These are phyloP conservation scores for Drosophila fungiperda DNA, from an alignment of 2,888 invertebrate species.

Conservation along the genomic window DNA sequence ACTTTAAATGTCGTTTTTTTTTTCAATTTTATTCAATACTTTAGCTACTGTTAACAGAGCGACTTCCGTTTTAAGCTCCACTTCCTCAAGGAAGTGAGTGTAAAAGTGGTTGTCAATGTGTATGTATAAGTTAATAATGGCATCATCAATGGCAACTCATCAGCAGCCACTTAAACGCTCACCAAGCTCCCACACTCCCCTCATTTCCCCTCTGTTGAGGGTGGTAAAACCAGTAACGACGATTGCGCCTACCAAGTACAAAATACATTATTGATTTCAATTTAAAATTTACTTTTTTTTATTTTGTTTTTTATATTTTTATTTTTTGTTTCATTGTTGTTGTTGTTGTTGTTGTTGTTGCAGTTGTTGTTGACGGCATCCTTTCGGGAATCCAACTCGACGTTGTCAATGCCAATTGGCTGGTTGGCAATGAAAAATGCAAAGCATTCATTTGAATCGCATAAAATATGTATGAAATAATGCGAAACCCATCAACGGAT, in stretches of 20 bases:
- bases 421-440: constrained; percentile 66
- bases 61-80: neutral
- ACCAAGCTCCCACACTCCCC: neutral
- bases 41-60: neutral
- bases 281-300: constrained; percentile 57
- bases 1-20: neutral
- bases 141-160: constrained; percentile 40
- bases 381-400: constrained; percentile 51
- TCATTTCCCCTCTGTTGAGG: neutral
- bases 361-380: constrained; percentile 11
- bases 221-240: constrained; percentile 21
- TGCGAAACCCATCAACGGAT: constrained; percentile 49
- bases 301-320: neutral
- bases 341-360: neutral
- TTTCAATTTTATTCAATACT: neutral
- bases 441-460: constrained; percentile 52
- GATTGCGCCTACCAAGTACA: constrained; percentile 34
- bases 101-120: constrained; percentile 40
- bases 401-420: constrained; percentile 62
- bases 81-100: neutral
- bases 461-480: constrained; percentile 72
- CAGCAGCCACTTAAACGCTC: constrained; percentile 21
- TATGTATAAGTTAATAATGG: constrained; percentile 43
- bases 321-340: neutral
- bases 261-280: constrained; percentile 75